Evolutionary conservation across 2,888 invertebrate genomes (phyloP).

Genomic region (Lasioglossum marginatum): DNA sequence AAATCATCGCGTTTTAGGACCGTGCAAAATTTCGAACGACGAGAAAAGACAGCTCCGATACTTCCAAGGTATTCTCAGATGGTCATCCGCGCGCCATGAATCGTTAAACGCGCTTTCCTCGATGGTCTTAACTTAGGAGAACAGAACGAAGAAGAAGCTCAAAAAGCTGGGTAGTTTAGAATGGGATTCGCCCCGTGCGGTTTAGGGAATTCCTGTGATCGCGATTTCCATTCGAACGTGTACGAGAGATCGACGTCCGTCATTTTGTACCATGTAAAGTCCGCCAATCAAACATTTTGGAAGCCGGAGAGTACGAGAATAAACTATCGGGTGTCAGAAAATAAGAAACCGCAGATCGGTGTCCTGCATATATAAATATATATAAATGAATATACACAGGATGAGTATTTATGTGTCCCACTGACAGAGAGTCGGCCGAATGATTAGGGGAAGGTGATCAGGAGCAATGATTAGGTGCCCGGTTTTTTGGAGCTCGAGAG

Average conservation of each 20-base stretch:
- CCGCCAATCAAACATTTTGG: background rate
- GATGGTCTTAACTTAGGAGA: background rate
- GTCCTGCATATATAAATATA: conserved; percentile 24
- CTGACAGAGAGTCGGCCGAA: conserved; percentile 19
- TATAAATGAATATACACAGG: conserved; percentile 34
- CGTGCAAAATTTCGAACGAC: background rate
- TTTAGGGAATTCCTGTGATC: conserved; percentile 7
- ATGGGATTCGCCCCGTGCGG: background rate
- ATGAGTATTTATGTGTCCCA: conserved; percentile 48
- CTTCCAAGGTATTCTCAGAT: background rate
- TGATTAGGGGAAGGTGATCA: background rate
- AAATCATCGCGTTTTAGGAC: background rate
- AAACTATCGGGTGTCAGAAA: background rate
- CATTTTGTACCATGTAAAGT: conserved; percentile 9
- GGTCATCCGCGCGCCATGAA: background rate
- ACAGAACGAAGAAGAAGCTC: background rate
- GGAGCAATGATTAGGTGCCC: background rate
- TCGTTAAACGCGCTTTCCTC: background rate
- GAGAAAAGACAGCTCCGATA: conserved; percentile 3
- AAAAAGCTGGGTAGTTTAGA: background rate
- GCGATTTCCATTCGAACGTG: background rate
- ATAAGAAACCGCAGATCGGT: background rate
- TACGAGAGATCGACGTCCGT: background rate
- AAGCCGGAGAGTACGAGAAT: background rate
- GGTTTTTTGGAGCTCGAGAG: conserved; percentile 20